These are phyloP conservation scores for Drosophila dunni DNA, from an alignment of 1,140 invertebrate species.

Conservation along the genomic window DNA sequence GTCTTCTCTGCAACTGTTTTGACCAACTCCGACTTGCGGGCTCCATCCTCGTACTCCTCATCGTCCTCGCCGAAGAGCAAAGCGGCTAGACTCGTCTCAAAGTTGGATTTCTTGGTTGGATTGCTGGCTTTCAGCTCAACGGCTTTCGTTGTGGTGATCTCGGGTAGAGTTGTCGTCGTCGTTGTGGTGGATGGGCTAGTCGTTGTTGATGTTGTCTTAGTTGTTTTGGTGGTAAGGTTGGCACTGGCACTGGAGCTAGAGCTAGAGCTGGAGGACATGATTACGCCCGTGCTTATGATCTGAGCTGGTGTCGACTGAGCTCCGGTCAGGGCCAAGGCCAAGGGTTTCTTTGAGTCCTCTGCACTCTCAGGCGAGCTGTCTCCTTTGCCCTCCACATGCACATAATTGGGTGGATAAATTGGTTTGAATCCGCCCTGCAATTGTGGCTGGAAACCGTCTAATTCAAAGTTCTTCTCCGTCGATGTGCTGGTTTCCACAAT, in stretches of 20 bases:
- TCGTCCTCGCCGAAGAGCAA: constrained; percentile 78
- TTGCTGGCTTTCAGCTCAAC: not conserved
- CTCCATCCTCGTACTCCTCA: constrained; percentile 64
- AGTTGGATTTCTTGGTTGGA: constrained; percentile 68
- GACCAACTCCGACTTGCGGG: constrained; percentile 50
- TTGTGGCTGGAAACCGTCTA: constrained; percentile 89
- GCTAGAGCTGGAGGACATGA: constrained; percentile 2
- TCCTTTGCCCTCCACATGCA: constrained; percentile 52
- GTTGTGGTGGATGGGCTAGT: not conserved
- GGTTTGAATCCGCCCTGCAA: constrained; percentile 89
- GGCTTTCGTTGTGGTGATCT: constrained; percentile 7
- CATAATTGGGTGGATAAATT: constrained; percentile 85
- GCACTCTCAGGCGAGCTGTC: constrained; percentile 19
- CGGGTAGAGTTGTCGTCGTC: constrained; percentile 19
- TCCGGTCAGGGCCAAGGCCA: constrained; percentile 43
- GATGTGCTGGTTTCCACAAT: constrained; percentile 35
- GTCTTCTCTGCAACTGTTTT: constrained; percentile 16
- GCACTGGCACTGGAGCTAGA: not conserved
- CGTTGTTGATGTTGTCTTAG: constrained; percentile 22
- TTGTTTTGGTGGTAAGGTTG: not conserved
- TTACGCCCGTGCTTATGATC: constrained; percentile 21
- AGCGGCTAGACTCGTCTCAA: constrained; percentile 79
- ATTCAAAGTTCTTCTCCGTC: constrained; percentile 86
- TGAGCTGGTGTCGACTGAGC: constrained; percentile 21
- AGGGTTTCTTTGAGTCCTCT: constrained; percentile 48